These are phyloP conservation scores for Asarcornis scutulata DNA, from an alignment of 2,113 vertebrate genomes.

Conservation along the genomic window DNA sequence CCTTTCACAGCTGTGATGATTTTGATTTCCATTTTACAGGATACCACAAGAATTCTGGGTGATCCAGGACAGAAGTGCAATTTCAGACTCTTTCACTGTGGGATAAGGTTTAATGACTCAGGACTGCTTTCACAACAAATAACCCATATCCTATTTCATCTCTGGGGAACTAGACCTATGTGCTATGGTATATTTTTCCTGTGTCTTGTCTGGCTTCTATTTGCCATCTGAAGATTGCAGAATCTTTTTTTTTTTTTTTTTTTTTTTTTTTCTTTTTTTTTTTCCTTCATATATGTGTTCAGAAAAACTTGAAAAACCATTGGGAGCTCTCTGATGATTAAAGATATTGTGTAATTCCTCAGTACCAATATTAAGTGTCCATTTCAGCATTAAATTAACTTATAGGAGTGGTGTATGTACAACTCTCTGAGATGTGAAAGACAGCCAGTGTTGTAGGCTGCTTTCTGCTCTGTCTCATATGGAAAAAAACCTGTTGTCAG, in stretches of 20 bases:
- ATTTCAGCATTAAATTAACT: background rate
- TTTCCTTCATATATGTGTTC: background rate
- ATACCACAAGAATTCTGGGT: background rate
- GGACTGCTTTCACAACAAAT: background rate
- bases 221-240: background rate
- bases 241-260: background rate
- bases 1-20: background rate
- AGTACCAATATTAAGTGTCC: background rate
- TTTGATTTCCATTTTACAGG: background rate
- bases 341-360: background rate
- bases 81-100: background rate
- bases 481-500: background rate
- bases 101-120: background rate
- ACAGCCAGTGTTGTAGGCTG: background rate
- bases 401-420: background rate
- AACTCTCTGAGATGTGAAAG: constrained; percentile 1
- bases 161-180: background rate
- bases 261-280: background rate
- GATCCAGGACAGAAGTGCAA: background rate
- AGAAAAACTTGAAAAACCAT: background rate
- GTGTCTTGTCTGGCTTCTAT: background rate
- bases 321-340: background rate
- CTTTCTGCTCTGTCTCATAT: background rate
- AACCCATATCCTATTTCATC: background rate
- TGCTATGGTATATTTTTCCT: background rate